These are phyloP conservation scores for Protomyctophum bolini DNA, from an alignment of 2,113 vertebrate genomes.

Conservation along the genomic window DNA sequence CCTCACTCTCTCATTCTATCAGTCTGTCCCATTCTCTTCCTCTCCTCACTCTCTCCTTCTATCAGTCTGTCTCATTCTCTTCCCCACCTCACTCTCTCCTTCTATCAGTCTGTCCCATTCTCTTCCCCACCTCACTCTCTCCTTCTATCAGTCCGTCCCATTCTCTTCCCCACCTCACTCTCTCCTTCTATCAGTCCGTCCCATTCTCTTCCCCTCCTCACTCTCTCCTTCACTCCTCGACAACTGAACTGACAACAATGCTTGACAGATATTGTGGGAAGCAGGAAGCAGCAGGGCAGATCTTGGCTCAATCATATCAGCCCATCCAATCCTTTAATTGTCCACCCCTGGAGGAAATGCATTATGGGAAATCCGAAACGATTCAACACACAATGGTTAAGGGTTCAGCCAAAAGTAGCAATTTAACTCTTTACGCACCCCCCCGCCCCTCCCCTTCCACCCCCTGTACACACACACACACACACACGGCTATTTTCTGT, in stretches of 20 bases:
- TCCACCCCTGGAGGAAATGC: constrained; percentile 18
- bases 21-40: too few species aligned
- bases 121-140: too few species aligned
- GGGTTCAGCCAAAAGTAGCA: constrained; percentile 33
- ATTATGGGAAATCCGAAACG: constrained; percentile 33
- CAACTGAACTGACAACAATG: constrained; percentile 13
- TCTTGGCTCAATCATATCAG: not conserved
- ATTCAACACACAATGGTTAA: constrained; percentile 29
- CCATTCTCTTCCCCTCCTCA: not conserved
- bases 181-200: not conserved
- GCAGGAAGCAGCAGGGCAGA: constrained; percentile 9
- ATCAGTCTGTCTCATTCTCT: too few species aligned
- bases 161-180: not conserved
- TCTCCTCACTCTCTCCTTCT: too few species aligned
- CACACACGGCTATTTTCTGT: too few species aligned
- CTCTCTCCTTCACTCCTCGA: not conserved
- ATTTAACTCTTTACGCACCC: not conserved
- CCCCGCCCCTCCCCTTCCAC: too few species aligned
- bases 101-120: too few species aligned
- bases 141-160: too few species aligned
- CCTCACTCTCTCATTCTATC: too few species aligned
- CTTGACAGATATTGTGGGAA: not conserved
- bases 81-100: too few species aligned
- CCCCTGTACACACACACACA: too few species aligned
- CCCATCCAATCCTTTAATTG: constrained; percentile 15